Base-by-base conservation (phyloP, 2,888 invertebrate species). In the Acanthoscelides obtectus region DNA sequence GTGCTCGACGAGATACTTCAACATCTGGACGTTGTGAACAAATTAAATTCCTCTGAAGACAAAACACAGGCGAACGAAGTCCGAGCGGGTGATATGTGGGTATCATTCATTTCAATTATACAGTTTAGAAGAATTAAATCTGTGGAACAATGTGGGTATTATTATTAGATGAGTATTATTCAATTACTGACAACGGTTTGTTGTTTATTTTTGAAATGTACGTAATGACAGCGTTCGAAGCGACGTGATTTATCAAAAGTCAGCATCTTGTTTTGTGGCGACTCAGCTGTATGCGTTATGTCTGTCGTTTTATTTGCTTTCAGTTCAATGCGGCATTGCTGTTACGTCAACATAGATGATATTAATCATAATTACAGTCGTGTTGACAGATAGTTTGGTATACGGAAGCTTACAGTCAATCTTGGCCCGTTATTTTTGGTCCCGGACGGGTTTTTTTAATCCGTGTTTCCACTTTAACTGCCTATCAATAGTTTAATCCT, bases 131-230 rank as follows among this genome's bases (percentile, higher is more conserved):
- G 71, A 72, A 74, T 79, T 76, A 78, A 79, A 79, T 80, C 77
- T 76, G 75, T 74, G 77, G 77, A 78, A 79, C 80, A 80, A 80
- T 80, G 79, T 78, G 79, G 80, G 80, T 79, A 79, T 79, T 77
- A 80, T 75, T 75, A 75, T 79, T 79, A 78, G 75, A 77, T 75
- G 74, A 79, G 77, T 66, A 17, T 45, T 45, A 45, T 45, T 45
- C 45, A 45, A 45, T 45, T 45, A 45, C 45, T 17, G 45, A 6
- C 8, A 45, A 17, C 12, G 12, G 45, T n/a, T n/a, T n/a, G n/a
- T 45, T 45, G 45, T 45, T 45, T 45, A 45, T 45, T 45, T 45
- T 45, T 45, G 45, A 45, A 45, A 45, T 12, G 45, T 1, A 12
- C 12, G 45, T 45, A 45, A 45, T 45, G 45, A 45, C 45, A 45